Percentiles rank a stretch among this genome's conserved stretches.
Conservation (phyloP, 1,140 invertebrate species). For the Heterodera carotae region DNA sequence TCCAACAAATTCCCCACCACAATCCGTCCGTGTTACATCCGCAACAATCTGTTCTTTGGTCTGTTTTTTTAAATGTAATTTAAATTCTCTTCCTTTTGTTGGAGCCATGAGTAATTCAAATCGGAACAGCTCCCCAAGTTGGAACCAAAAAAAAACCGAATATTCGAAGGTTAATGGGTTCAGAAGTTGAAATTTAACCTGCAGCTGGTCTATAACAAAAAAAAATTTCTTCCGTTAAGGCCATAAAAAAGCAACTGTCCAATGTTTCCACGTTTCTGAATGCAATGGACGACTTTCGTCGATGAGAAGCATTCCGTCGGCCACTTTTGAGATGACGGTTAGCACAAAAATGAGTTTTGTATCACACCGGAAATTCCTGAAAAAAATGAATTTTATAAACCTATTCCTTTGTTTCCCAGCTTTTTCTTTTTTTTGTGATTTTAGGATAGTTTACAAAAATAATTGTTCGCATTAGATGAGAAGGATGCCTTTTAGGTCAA, state of each 20-base stretch:
- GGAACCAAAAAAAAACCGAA: too few relatives aligned
- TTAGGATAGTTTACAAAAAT: too few relatives aligned
- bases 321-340: conserved; percentile 40
- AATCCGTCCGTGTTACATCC: conserved; percentile 4
- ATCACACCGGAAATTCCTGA: not conserved
- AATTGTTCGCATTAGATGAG: too few relatives aligned
- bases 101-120: too few relatives aligned
- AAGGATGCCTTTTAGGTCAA: conserved; percentile 7
- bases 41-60: conserved; percentile 22
- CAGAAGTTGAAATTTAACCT: too few relatives aligned
- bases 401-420: too few relatives aligned
- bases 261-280: conserved; percentile 39
- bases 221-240: conserved; percentile 13
- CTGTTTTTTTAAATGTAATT: not conserved
- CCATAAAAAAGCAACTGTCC: conserved; percentile 29
- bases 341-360: not conserved
- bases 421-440: too few relatives aligned
- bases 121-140: too few relatives aligned
- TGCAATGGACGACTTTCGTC: conserved; percentile 13
- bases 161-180: too few relatives aligned
- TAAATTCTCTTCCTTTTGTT: too few relatives aligned
- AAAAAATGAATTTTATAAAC: too few relatives aligned
- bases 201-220: too few relatives aligned
- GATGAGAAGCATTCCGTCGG: conserved; percentile 30
- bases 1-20: conserved; percentile 26